A percentile compares a stretch with the other conserved stretches of the same genome.
These are phyloP conservation scores for Trichopoda pennipes DNA, from an alignment of 2,888 invertebrate species.

Conservation along the genomic window DNA sequence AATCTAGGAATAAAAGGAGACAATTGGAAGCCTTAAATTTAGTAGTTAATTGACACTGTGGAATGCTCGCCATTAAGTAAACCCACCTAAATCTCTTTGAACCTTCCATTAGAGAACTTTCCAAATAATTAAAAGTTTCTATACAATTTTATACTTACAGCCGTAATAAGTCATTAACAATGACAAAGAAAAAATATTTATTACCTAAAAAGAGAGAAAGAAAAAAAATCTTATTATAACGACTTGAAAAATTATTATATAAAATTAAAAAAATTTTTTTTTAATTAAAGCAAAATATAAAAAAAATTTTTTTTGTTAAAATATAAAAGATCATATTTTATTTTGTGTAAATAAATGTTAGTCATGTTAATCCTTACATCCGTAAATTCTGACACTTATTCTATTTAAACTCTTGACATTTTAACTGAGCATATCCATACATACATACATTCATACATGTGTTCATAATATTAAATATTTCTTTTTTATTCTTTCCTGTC, in stretches of 20 bases:
- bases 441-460: too few species aligned
- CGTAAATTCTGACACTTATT: neutral
- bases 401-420: conserved; percentile 27
- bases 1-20: too few species aligned
- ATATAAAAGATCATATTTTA: too few species aligned
- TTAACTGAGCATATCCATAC: conserved; percentile 3
- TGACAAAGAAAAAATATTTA: neutral
- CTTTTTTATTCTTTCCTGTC: conserved; percentile 28
- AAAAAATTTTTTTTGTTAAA: too few species aligned
- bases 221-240: neutral
- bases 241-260: too few species aligned
- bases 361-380: neutral
- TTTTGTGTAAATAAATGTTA: neutral
- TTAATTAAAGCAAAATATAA: too few species aligned
- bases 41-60: too few species aligned
- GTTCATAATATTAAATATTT: neutral
- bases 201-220: conserved; percentile 1
- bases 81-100: too few species aligned
- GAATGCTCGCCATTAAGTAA: too few species aligned
- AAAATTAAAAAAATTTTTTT: too few species aligned
- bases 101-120: too few species aligned
- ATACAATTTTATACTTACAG: neutral
- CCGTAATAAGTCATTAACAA: neutral
- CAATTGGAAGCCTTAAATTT: too few species aligned
- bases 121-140: neutral